A percentile compares a stretch with the other conserved stretches of the same genome.
Conservation (phyloP, 37 sponge, comb jelly and placozoan genomes). For the Aphrocallistes beatrix region DNA sequence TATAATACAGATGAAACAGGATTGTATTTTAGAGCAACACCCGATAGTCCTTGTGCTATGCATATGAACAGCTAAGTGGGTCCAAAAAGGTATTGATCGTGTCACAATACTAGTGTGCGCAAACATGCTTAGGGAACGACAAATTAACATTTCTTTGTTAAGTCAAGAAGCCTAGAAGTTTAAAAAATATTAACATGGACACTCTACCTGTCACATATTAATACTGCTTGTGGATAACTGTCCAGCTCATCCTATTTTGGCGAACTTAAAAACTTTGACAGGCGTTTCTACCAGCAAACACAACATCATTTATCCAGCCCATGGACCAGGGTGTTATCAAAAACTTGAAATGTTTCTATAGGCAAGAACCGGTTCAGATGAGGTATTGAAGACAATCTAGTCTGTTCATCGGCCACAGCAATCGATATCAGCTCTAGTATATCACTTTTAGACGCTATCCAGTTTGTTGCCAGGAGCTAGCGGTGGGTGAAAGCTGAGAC, state of each 20-base stretch:
- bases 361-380: too few relatives aligned
- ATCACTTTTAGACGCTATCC: too few relatives aligned
- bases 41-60: background rate
- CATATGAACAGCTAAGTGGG: background rate
- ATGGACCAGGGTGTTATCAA: too few relatives aligned
- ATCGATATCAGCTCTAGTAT: too few relatives aligned
- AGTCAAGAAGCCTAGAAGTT: constrained; percentile 23
- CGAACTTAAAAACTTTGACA: background rate
- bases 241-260: constrained; percentile 8
- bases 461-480: too few relatives aligned
- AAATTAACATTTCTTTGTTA: background rate
- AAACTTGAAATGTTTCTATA: too few relatives aligned
- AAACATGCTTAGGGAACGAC: background rate
- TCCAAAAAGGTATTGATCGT: background rate
- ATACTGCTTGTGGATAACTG: constrained; percentile 1
- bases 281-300: too few relatives aligned
- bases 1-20: constrained; percentile 16
- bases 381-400: too few relatives aligned
- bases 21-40: background rate
- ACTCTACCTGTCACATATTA: background rate
- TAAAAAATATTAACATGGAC: background rate
- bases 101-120: constrained; percentile 15
- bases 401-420: too few relatives aligned
- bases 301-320: too few relatives aligned
- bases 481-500: too few relatives aligned